Evolutionary conservation across 2,797 vertebrate species (phyloP).

Genomic region (Molossus alvarezi): DNA sequence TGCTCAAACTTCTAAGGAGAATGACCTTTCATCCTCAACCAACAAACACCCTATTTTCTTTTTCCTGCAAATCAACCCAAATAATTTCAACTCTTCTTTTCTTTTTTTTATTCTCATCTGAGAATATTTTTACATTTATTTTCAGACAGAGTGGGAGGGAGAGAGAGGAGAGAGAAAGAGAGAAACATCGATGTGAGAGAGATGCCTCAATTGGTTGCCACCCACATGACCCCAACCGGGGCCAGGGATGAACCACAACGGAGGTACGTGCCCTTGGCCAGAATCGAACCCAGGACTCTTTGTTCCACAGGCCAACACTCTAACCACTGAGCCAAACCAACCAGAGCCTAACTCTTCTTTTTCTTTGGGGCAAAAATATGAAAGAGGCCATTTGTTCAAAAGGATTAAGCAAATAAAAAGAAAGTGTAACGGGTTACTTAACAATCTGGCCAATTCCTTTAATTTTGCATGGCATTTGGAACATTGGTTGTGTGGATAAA

Average conservation of each 20-base stretch:
- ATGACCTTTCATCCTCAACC: not conserved
- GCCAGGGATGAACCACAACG: no score
- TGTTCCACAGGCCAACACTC: no score
- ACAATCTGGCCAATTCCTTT: slow-evolving; percentile 37
- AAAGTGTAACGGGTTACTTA: slow-evolving; percentile 49
- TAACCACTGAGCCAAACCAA: no score
- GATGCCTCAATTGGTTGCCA: no score
- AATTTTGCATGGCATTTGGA: slow-evolving; percentile 32
- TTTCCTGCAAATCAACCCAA: not conserved
- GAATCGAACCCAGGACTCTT: no score
- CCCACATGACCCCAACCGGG: no score
- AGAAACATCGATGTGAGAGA: no score
- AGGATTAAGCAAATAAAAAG: slow-evolving; percentile 74
- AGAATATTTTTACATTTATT: no score
- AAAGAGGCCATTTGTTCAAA: slow-evolving; percentile 13
- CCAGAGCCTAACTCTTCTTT: not conserved
- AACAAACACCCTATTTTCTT: not conserved
- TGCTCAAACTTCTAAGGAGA: not conserved
- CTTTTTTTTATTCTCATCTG: no score
- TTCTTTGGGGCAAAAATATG: not conserved
- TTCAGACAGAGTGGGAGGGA: no score
- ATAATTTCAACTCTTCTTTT: slow-evolving; percentile 37
- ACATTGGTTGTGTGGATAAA: slow-evolving; percentile 29
- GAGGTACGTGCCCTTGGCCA: no score
- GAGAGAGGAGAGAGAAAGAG: no score